A percentile compares a stretch with the other conserved stretches of the same genome.
phyloP scores from a whole-genome alignment of 2,113 vertebrate genomes.

The Engraulis encrasicolus region DNA sequence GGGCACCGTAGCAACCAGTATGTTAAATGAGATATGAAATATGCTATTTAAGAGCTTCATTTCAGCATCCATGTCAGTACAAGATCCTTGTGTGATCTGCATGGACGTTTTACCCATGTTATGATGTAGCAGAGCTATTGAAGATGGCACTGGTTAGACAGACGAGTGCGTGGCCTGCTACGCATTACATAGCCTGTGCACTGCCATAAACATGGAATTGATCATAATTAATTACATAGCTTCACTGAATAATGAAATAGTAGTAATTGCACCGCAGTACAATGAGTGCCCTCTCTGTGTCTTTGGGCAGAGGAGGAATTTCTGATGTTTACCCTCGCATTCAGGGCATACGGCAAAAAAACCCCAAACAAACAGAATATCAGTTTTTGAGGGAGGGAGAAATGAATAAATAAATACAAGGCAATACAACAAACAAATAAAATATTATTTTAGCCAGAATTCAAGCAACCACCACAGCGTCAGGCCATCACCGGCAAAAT shows the following conservation, averaged over 20 bases:
- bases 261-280: conserved; percentile 21
- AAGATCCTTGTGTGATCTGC: no score
- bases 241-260: neutral
- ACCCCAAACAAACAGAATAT: conserved; percentile 67
- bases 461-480: conserved; percentile 54
- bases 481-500: conserved; percentile 63
- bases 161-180: no score
- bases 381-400: conserved; percentile 57
- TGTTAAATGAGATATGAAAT: no score
- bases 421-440: conserved; percentile 70
- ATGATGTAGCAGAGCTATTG: no score
- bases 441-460: conserved; percentile 65
- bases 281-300: neutral
- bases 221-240: neutral
- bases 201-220: neutral
- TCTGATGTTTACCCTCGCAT: no score
- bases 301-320: conserved; percentile 36
- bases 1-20: no score
- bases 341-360: conserved; percentile 54
- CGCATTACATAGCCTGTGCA: no score
- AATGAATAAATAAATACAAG: conserved; percentile 33
- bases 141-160: no score
- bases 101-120: no score
- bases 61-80: no score
- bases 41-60: no score